phyloP scores from a whole-genome alignment of 92 coral and sea anemone genomes.

The Epizoanthus scotinus region DNA sequence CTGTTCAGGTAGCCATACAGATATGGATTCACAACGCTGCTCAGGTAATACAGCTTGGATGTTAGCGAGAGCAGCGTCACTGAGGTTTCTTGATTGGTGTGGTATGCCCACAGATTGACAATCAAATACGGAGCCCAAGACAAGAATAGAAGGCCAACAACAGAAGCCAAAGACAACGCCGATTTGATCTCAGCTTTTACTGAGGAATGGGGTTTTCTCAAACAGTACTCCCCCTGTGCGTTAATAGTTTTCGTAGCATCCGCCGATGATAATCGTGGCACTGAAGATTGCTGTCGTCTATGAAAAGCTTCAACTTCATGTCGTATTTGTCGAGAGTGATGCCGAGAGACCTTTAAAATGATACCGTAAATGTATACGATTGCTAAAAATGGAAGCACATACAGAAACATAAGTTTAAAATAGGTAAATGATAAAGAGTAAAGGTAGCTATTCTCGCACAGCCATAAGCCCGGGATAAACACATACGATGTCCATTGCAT shows the following conservation, averaged over 20 bases:
- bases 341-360: constrained; percentile 67
- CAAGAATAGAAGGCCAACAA: constrained; percentile 74
- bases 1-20: constrained; percentile 78
- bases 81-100: constrained; percentile 26
- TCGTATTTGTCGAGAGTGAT: constrained; percentile 82
- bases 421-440: constrained; percentile 58
- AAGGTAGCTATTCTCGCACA: constrained; percentile 68
- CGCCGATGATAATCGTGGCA: constrained; percentile 18
- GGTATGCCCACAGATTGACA: constrained; percentile 64
- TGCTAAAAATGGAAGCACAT: constrained; percentile 64
- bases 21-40: constrained; percentile 75
- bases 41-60: constrained; percentile 64
- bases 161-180: constrained; percentile 64
- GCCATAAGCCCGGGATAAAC: constrained; percentile 70
- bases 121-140: constrained; percentile 80
- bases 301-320: constrained; percentile 70
- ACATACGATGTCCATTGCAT: constrained; percentile 67
- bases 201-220: constrained; percentile 83
- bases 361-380: constrained; percentile 71
- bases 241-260: constrained; percentile 33
- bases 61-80: constrained; percentile 45
- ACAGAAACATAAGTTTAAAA: constrained; percentile 67
- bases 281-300: constrained; percentile 54
- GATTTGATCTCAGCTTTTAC: constrained; percentile 74
- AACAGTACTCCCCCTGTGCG: constrained; percentile 72